Evolutionary conservation across 2,888 invertebrate species (phyloP).

Genomic region (Acronicta psi): DNA sequence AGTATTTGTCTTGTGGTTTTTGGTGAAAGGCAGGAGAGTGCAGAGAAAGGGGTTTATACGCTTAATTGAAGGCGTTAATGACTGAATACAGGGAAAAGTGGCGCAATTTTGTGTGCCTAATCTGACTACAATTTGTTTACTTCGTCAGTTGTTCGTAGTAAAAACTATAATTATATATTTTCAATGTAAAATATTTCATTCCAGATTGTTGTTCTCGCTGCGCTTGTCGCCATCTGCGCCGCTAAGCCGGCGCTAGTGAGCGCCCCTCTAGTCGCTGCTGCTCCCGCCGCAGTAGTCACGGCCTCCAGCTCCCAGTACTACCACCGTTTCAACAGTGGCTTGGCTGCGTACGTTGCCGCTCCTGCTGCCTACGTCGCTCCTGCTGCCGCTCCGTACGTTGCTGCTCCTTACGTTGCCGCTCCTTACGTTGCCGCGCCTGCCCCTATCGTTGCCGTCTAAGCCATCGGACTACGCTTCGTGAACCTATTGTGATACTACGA

Average conservation of each 20-base stretch:
- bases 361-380: slow-evolving; percentile 41
- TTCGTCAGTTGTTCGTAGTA: no score
- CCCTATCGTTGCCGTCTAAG: slow-evolving; percentile 63
- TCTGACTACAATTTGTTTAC: no score
- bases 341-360: slow-evolving; percentile 78
- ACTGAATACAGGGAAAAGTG: no score
- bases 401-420: slow-evolving; percentile 50
- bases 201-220: slow-evolving; percentile 77
- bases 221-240: slow-evolving; percentile 75
- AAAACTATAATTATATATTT: not conserved
- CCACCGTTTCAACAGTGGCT: slow-evolving; percentile 90
- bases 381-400: slow-evolving; percentile 74
- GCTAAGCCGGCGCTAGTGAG: slow-evolving; percentile 78
- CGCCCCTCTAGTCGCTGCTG: slow-evolving; percentile 75
- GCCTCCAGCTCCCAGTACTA: slow-evolving; percentile 92
- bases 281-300: slow-evolving; percentile 88
- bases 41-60: not conserved
- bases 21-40: not conserved
- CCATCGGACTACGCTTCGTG: slow-evolving; percentile 8
- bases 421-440: slow-evolving; percentile 55
- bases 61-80: no score
- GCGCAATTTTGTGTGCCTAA: no score
- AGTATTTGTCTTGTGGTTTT: slow-evolving; percentile 58
- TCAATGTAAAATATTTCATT: slow-evolving; percentile 22
- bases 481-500: slow-evolving; percentile 65